Conservation (phyloP, 1,140 invertebrate species). For the Antheraea pernyi region DNA sequence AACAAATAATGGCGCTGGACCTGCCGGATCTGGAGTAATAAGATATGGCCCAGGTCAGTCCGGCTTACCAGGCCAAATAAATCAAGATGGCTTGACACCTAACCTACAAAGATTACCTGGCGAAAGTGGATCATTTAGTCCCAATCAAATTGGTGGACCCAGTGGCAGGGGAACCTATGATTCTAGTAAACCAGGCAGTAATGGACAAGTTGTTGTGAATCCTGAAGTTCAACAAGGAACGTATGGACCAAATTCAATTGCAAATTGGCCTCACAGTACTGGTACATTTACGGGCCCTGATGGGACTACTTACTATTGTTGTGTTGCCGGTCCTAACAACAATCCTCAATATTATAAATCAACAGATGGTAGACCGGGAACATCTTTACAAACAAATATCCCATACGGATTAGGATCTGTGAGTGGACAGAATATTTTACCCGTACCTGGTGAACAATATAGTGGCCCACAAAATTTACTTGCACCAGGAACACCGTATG, state of each 20-base stretch:
- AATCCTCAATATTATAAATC: slow-evolving; percentile 17
- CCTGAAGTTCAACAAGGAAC: slow-evolving; percentile 1
- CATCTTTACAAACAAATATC: not conserved
- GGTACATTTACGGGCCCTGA: slow-evolving; percentile 30
- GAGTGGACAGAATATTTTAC: not conserved
- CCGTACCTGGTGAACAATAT: not conserved
- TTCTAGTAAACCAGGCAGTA: not conserved
- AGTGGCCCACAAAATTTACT: slow-evolving; percentile 9
- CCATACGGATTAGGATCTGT: not conserved
- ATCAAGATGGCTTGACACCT: not conserved
- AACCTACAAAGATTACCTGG: not conserved
- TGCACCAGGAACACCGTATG: slow-evolving; percentile 2
- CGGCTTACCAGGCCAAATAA: slow-evolving; percentile 2
- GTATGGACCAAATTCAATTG: not conserved
- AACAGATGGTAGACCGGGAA: not conserved
- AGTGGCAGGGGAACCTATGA: not conserved
- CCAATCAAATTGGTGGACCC: too few species aligned
- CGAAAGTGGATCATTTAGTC: too few species aligned
- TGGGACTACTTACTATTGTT: slow-evolving; percentile 42
- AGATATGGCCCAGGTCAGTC: not conserved
- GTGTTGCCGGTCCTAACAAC: slow-evolving; percentile 27
- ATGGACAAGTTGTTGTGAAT: not conserved
- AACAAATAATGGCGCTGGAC: slow-evolving; percentile 1
- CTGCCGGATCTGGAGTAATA: not conserved
- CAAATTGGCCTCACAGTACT: slow-evolving; percentile 32